Evolutionary conservation across 1,140 invertebrate species (phyloP).

Genomic region (Cyclina sinensis): DNA sequence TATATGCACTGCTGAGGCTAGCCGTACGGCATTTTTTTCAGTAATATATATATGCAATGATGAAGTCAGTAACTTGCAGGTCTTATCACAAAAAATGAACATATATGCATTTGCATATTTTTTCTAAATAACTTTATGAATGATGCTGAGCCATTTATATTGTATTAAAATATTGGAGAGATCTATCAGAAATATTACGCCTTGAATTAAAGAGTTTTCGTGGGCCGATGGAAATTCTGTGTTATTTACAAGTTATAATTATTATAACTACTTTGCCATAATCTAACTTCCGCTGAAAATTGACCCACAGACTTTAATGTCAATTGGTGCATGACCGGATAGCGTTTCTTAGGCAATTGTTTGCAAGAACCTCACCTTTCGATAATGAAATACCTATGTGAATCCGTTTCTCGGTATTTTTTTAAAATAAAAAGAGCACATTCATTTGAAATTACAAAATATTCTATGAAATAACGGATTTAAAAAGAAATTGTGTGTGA

Average conservation of each 20-base stretch:
- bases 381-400: constrained; percentile 44
- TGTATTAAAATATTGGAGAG: constrained; percentile 36
- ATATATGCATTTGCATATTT: too few species aligned
- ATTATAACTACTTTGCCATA: constrained; percentile 43
- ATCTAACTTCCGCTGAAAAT: constrained; percentile 44
- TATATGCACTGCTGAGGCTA: constrained; percentile 36
- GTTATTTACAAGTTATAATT: constrained; percentile 42
- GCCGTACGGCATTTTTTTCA: constrained; percentile 34
- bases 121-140: too few species aligned
- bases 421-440: too few species aligned
- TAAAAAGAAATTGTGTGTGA: constrained; percentile 46
- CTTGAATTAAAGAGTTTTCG: constrained; percentile 29
- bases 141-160: constrained; percentile 43
- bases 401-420: constrained; percentile 47
- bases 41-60: too few species aligned
- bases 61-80: constrained; percentile 44
- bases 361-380: constrained; percentile 33
- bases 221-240: constrained; percentile 34
- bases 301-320: constrained; percentile 41
- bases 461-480: constrained; percentile 36
- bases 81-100: too few species aligned
- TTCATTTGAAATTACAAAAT: constrained; percentile 27
- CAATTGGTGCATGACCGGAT: constrained; percentile 37
- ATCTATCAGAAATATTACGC: constrained; percentile 39
- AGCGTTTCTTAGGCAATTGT: constrained; percentile 30